Evolutionary conservation across 2,797 vertebrate genomes (phyloP).

Genomic region (Etheostoma perlongum): DNA sequence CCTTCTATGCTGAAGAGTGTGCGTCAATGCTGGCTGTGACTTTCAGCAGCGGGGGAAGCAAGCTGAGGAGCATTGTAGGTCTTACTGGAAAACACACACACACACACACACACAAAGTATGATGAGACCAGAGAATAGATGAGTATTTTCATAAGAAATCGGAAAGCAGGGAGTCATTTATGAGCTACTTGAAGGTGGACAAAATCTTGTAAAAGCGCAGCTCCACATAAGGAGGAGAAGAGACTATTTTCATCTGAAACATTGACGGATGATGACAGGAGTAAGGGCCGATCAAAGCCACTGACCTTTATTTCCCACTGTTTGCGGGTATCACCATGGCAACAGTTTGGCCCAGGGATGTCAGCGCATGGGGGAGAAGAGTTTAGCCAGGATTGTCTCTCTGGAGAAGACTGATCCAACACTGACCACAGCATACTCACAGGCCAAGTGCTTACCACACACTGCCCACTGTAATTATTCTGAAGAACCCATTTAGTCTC

Average conservation of each 20-base stretch:
- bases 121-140: background rate
- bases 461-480: slow-evolving; percentile 3
- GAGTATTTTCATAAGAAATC: background rate
- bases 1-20: slow-evolving; percentile 96
- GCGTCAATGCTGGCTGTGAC: slow-evolving; percentile 97
- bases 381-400: slow-evolving; percentile 28
- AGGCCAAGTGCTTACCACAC: slow-evolving; percentile 46
- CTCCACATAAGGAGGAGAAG: slow-evolving; percentile 30
- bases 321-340: slow-evolving; percentile 66
- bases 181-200: background rate
- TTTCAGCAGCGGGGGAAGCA: slow-evolving; percentile 93
- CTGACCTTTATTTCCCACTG: slow-evolving; percentile 60
- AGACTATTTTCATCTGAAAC: slow-evolving; percentile 40
- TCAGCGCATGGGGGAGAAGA: slow-evolving; percentile 35
- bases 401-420: slow-evolving; percentile 28
- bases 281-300: slow-evolving; percentile 23
- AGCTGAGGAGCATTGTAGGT: slow-evolving; percentile 94
- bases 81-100: background rate
- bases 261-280: slow-evolving; percentile 28
- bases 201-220: slow-evolving; percentile 16
- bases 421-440: slow-evolving; percentile 39
- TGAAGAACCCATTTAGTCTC: slow-evolving; percentile 9
- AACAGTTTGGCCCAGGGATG: slow-evolving; percentile 55
- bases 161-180: background rate
- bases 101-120: background rate